Base-by-base conservation (phyloP, 2,888 invertebrate species). In the Drosophila vallismaia region DNA sequence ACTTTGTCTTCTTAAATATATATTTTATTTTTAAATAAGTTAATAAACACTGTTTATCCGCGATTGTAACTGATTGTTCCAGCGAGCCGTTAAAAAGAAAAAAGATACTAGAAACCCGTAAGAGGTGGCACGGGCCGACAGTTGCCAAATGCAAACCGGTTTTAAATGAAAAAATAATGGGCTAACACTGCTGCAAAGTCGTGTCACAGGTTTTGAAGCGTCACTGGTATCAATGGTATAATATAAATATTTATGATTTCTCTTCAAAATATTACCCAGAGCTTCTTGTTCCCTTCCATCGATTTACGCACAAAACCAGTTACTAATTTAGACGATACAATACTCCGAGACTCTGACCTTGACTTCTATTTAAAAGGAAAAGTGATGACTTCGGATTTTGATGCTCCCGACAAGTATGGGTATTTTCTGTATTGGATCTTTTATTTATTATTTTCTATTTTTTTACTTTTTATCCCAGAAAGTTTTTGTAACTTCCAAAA, bases 341-440 rank as follows among this genome's bases (percentile, higher is more conserved):
- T 28, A 54, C 24, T 49, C 40, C 59, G 62, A 58, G 58, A 57
- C 55, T 19, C 44, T 57, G 83, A 84, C 84, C 88, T 84, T 84
- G 88, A 84, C 84, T 84, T 74, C 86, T 72, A 86, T 84, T 75
- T 38, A 62, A 85, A 85, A 87, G 83, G 72, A 87, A 85, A 83
- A 87, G 82, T 87, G 79, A 73, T 73, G 74, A n/a, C 6, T 36
- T n/a, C 10, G 36, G 10, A 36, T 36, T 36, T 36, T n/a, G n/a
- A n/a, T 36, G 2, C 12, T 19, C 8, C 14, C 4, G 4, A 36
- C n/a, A n/a, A n/a, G n/a, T 36, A 36, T n/a, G 36, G n/a, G n/a
- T n/a, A 36, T n/a, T n/a, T 5, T 36, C n/a, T 36, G 36, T 36
- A 4, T n/a, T n/a, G n/a, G n/a, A 19, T 19, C 19, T 19, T 19